Evolutionary conservation across 2,797 vertebrate species (phyloP), one percentile per base, ranked within the genome.

Genomic region (Sorex maritimensis): DNA sequence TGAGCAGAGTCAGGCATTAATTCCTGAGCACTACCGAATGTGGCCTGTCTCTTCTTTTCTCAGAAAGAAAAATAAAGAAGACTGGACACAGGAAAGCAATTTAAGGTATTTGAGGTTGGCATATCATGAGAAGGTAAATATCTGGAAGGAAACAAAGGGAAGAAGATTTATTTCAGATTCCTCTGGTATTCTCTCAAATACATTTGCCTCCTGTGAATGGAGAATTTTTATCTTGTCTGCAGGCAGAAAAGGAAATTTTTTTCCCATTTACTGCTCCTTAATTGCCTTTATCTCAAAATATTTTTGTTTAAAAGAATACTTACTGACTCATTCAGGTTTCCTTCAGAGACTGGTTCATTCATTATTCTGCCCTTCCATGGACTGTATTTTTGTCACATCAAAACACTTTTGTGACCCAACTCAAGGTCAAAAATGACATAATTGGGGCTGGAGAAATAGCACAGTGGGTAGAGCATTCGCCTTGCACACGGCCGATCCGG

Each of bases 381-480:
- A 69, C 14, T 44, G 19, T 77, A 34, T 14, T 91, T 91, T 85
- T 49, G 67, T 78, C 65, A 23, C 46, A 49, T 85, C 49, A 26
- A 61, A 83, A 86, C 34, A 34, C 19, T 28, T 46, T 61, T 69
- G 2, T 52, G 13, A 14, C 34, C 38, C 44, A 46, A 26, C 28
- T 84, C 63, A 41, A 55, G 63, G 61, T 78, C 23, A 55, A 28
- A 49, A 21, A 84, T 44, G 49, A 52, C 11, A 9, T 52, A 52
- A 52, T 49, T 34, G 34, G 41, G 5, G 41, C 41, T 44, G 41
- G 41, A 44, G 41, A 5, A 7, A 44, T 44, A 44, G 41, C 41
- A 44, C 41, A 44, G 41, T 7, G 41, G 41, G 41, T 44, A 44
- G 41, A 7, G 41, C 41, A 52, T 52, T 52, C 11, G 10, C 49